These are phyloP conservation scores for Acanthopleura granulata DNA, from an alignment of 2,888 invertebrate genomes.

Conservation along the genomic window DNA sequence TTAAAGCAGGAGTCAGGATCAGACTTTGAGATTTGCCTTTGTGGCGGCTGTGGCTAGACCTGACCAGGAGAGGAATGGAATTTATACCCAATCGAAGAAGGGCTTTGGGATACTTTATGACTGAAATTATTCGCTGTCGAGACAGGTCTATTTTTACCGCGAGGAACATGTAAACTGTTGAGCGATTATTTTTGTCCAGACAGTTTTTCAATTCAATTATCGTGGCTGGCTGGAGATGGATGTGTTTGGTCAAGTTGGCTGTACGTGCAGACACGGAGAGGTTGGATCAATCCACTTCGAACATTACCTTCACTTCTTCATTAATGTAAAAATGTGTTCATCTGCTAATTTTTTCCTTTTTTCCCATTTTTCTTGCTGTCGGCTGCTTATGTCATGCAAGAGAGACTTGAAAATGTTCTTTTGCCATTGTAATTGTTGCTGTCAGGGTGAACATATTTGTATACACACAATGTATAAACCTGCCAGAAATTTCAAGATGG, in stretches of 20 bases:
- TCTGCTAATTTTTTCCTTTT: not conserved
- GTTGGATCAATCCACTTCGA: not conserved
- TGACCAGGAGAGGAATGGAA: not conserved
- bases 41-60: too few relatives aligned
- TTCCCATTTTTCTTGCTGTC: not conserved
- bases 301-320: not conserved
- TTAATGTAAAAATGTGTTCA: conserved; percentile 2
- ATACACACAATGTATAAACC: too few relatives aligned
- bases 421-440: too few relatives aligned
- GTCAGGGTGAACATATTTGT: too few relatives aligned
- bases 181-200: conserved; percentile 8
- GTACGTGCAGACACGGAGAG: conserved; percentile 1
- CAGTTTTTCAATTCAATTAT: conserved; percentile 11
- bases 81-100: conserved; percentile 5
- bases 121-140: not conserved
- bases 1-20: not conserved
- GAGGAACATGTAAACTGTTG: conserved; percentile 10
- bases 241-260: conserved; percentile 5
- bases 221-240: conserved; percentile 3
- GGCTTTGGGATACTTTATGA: conserved; percentile 10
- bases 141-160: not conserved
- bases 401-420: too few relatives aligned
- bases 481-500: too few relatives aligned
- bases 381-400: not conserved
- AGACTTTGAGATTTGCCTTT: too few relatives aligned